A percentile compares a stretch with the other conserved stretches of the same genome.
These are phyloP conservation scores for Moxostoma hubbsi DNA, from an alignment of 2,797 vertebrate species.

Conservation along the genomic window DNA sequence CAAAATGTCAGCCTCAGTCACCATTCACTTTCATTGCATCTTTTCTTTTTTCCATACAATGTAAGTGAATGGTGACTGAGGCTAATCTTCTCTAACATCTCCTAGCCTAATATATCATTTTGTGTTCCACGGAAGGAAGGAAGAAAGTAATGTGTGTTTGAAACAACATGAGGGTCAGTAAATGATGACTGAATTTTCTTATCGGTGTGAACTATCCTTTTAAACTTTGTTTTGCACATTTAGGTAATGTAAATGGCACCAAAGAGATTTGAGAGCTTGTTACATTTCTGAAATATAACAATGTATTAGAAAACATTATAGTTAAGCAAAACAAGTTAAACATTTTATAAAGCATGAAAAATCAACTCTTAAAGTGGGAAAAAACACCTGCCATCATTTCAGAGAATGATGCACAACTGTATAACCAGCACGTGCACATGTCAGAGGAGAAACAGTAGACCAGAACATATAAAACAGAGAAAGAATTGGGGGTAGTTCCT, in stretches of 20 bases:
- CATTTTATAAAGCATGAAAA: background rate
- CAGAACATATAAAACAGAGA: conserved; percentile 10
- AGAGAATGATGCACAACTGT: conserved; percentile 36
- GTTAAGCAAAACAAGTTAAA: background rate
- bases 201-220: background rate
- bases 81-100: too few species aligned
- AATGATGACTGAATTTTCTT: too few species aligned
- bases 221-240: conserved; percentile 7
- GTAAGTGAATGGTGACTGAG: too few species aligned
- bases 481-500: conserved; percentile 9
- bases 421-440: conserved; percentile 43
- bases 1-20: too few species aligned
- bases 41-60: too few species aligned
- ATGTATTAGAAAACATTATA: conserved; percentile 15
- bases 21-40: too few species aligned
- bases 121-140: too few species aligned
- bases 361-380: conserved; percentile 10
- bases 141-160: too few species aligned
- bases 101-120: too few species aligned
- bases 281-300: background rate
- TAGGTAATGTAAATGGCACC: conserved; percentile 12
- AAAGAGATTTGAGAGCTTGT: background rate
- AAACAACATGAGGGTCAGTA: too few species aligned
- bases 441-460: conserved; percentile 23
- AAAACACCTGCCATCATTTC: conserved; percentile 30